Conservation (phyloP, 2,113 vertebrate species). For the Engraulis encrasicolus region DNA sequence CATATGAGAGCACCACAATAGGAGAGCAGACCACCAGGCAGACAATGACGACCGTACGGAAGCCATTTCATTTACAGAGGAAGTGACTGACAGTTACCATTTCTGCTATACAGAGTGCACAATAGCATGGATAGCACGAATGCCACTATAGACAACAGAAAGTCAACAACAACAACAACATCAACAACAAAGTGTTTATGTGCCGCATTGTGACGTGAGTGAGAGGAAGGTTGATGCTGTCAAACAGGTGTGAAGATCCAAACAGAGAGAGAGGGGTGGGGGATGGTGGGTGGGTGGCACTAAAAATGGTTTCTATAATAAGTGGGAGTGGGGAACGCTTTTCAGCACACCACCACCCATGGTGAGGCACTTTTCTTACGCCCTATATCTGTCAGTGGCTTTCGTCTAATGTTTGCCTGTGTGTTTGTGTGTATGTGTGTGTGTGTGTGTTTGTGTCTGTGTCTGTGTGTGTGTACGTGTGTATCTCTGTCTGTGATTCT, state of each 20-base stretch:
- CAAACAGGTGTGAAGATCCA: conserved; percentile 1
- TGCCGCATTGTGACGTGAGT: not conserved
- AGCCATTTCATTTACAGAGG: not conserved
- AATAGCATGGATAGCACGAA: too few species aligned
- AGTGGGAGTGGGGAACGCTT: not conserved
- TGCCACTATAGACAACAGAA: too few species aligned
- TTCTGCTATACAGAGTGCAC: too few species aligned
- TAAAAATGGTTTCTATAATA: not conserved
- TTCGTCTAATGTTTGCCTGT: not conserved
- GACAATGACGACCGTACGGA: conserved; percentile 57
- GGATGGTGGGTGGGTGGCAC: not conserved
- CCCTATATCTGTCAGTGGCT: not conserved
- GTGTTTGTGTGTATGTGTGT: too few species aligned
- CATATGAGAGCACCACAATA: too few species aligned
- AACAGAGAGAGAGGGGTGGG: too few species aligned
- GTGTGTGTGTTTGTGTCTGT: too few species aligned
- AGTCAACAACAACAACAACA: too few species aligned
- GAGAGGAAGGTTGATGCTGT: not conserved
- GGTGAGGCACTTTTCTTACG: not conserved
- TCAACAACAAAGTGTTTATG: too few species aligned
- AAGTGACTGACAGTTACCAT: too few species aligned
- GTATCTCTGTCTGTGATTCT: too few species aligned
- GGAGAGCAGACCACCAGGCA: not conserved
- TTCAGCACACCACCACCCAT: not conserved
- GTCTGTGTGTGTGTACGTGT: too few species aligned